These are phyloP conservation scores for Steinernema carpocapsae DNA, from an alignment of 2,888 invertebrate species.

Conservation along the genomic window DNA sequence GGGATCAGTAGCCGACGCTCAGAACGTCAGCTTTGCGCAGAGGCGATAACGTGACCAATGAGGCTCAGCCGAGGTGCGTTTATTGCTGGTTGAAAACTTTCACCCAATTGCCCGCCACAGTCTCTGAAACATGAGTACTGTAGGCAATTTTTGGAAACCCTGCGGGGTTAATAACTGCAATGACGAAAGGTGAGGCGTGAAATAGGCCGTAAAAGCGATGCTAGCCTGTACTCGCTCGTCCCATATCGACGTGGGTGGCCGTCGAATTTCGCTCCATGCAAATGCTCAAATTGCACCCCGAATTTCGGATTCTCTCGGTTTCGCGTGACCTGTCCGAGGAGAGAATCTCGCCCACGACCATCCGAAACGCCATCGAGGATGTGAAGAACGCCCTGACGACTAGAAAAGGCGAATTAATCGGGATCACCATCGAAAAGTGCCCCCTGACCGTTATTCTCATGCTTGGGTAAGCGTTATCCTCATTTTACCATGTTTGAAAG, in stretches of 20 bases:
- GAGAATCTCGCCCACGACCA: not conserved
- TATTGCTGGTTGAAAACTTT: conserved; percentile 65
- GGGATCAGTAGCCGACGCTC: no score
- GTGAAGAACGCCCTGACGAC: not conserved
- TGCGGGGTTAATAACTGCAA: conserved; percentile 15
- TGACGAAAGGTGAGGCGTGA: no score
- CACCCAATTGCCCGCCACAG: conserved; percentile 51
- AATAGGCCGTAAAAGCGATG: no score
- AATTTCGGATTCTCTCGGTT: conserved; percentile 21
- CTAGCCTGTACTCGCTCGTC: no score
- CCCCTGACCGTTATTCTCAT: conserved; percentile 4
- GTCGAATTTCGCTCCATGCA: not conserved
- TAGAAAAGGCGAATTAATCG: not conserved
- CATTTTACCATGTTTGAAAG: not conserved
- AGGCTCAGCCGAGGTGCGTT: conserved; percentile 65
- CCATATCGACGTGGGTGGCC: conserved; percentile 24
- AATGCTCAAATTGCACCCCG: not conserved
- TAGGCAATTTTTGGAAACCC: conserved; percentile 45
- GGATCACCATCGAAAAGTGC: conserved; percentile 13
- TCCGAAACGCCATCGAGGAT: conserved; percentile 14
- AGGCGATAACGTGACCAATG: conserved; percentile 64
- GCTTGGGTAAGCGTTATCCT: not conserved
- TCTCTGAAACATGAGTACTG: conserved; percentile 43
- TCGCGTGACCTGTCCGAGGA: not conserved
- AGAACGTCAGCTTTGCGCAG: conserved; percentile 61